Evolutionary conservation across 37 sponge, comb jelly and placozoan species (phyloP), one percentile per base, ranked within the genome.

Genomic region (Halichondria panicea): DNA sequence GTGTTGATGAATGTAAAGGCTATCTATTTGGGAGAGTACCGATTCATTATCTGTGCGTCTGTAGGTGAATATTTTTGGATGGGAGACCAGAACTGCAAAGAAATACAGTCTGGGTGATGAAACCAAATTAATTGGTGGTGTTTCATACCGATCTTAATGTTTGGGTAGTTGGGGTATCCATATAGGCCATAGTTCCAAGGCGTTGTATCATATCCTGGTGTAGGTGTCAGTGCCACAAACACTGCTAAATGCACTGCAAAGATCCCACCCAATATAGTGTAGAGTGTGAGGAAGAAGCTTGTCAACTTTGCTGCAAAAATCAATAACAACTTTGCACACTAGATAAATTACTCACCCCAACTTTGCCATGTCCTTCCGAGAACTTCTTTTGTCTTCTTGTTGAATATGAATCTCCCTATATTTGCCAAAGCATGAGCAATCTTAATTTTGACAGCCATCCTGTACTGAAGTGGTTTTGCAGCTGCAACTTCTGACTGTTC

Each of bases 111-210:
- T 18, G 11, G 11, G 15, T 48, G 13, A 11, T 18, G 52, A 48
- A 48, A 18, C 7, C n/a, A 27, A 8, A 27, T 27, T 43, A 18
- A 63, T 35, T 64, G 41, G 46, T 43, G 43, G 4, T n/a, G 1
- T 27, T 42, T 50, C 61, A 46, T 73, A 85, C 91, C 77, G 68
- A 91, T 57, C 62, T 71, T 81, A 27, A 66, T 40, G 63, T 91
- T 91, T 0, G 91, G 91, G 58, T 91, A 91, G 69, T 84, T 85
- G 38, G 70, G 54, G 63, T 91, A 91, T 28, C 82, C 86, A 42
- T 81, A 91, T 66, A 41, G 52, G n/a, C 85, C 91, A 72, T 78
- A 85, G 60, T 81, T 81, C 68, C 67, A 48, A 15, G 91, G 91
- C 15, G 41, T 31, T 3, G 42, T 50, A 30, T 45, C 55, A 21